Conservation (phyloP, 2,797 vertebrate species). For the Lagocephalus sceleratus region DNA sequence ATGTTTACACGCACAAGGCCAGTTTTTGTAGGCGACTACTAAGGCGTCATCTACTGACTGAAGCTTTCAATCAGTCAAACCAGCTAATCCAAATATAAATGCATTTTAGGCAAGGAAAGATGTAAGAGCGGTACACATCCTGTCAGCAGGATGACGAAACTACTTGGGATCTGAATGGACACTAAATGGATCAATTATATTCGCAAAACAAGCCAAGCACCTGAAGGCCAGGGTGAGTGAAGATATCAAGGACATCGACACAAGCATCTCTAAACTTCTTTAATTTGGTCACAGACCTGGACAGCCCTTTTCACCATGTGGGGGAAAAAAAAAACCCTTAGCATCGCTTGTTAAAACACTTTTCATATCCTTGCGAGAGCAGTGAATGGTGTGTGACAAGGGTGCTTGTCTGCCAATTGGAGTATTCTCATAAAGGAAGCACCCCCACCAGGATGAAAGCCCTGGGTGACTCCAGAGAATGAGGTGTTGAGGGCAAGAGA, state of each 20-base stretch:
- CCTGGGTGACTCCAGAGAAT: constrained; percentile 51
- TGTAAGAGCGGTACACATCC: too few relatives aligned
- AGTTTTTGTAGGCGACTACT: too few relatives aligned
- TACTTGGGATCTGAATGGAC: too few relatives aligned
- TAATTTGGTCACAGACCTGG: constrained; percentile 55
- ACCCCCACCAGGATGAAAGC: constrained; percentile 69
- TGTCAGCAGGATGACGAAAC: too few relatives aligned
- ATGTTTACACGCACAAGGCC: too few relatives aligned
- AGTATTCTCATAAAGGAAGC: constrained; percentile 66
- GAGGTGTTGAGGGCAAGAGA: constrained; percentile 44
- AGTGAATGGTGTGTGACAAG: constrained; percentile 73
- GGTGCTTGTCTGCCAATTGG: constrained; percentile 69
- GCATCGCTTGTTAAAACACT: constrained; percentile 68
- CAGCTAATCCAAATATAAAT: too few relatives aligned
- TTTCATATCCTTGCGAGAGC: constrained; percentile 70
- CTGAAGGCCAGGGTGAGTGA: constrained; percentile 18
- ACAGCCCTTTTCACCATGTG: constrained; percentile 31
- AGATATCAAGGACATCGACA: constrained; percentile 46
- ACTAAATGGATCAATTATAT: too few relatives aligned
- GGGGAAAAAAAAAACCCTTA: constrained; percentile 39
- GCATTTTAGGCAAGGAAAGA: too few relatives aligned
- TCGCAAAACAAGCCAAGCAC: background rate
- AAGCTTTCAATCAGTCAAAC: too few relatives aligned
- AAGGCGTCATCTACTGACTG: too few relatives aligned
- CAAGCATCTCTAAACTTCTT: constrained; percentile 35